Conservation (phyloP, 2,113 vertebrate species). For the Coptodon bakossiorum region DNA sequence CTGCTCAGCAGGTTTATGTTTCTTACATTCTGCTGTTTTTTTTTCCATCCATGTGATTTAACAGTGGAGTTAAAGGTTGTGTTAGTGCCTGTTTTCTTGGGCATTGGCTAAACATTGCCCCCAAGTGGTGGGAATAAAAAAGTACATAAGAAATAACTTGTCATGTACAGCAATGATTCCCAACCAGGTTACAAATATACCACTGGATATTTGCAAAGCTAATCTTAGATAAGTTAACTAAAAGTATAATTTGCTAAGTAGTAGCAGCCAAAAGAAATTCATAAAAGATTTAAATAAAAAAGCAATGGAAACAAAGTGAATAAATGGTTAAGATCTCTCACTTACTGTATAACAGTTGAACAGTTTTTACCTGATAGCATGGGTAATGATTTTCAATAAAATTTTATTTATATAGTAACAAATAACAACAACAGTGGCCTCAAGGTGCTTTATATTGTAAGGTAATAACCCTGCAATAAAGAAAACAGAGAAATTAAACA, state of each 20-base stretch:
- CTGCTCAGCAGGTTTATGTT: constrained; percentile 20
- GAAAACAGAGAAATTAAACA: neutral
- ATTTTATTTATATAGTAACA: fast-evolving
- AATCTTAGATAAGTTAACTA: neutral
- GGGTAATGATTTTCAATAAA: neutral
- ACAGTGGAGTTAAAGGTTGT: constrained; percentile 8
- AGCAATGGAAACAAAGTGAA: neutral
- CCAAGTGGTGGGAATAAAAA: constrained; percentile 42
- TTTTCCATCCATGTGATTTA: neutral
- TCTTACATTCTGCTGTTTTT: neutral
- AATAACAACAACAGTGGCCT: neutral
- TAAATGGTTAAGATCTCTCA: neutral
- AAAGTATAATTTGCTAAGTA: neutral
- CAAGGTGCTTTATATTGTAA: neutral
- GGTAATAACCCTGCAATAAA: neutral
- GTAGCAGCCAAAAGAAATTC: neutral
- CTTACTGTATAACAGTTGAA: neutral
- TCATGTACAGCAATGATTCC: neutral
- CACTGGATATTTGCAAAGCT: neutral
- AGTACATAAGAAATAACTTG: neutral
- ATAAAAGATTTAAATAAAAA: neutral
- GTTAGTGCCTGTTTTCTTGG: neutral
- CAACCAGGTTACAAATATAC: neutral
- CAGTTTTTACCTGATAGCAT: neutral
- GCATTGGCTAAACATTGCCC: constrained; percentile 52